Percentiles rank a stretch among this genome's conserved stretches.
Conservation (phyloP, 2,113 vertebrate species). For the Rhynchomys soricoides region DNA sequence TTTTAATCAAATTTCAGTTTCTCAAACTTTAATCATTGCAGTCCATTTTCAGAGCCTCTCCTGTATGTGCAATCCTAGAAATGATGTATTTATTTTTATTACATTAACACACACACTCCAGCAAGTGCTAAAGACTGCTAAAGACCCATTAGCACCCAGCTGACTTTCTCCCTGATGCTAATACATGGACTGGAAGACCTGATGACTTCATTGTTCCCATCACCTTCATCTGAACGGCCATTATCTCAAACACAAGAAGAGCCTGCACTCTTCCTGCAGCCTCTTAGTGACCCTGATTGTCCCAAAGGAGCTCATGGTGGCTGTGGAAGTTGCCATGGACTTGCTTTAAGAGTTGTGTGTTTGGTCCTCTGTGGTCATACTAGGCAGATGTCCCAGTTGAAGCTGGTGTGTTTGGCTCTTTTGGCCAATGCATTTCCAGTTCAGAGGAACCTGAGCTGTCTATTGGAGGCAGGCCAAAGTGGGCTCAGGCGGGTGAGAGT, state of each 20-base stretch:
- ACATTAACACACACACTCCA: neutral
- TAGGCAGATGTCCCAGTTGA: neutral
- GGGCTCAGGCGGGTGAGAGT: neutral
- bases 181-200: neutral
- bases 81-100: neutral
- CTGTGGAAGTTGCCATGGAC: no score
- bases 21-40: neutral
- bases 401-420: neutral
- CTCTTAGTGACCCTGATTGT: neutral
- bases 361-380: neutral
- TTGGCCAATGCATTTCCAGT: neutral
- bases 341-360: neutral
- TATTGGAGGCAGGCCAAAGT: accelerated
- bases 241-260: neutral
- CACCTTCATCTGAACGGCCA: neutral
- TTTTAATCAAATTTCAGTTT: neutral
- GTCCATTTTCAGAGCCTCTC: neutral
- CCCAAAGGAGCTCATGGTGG: neutral
- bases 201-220: neutral
- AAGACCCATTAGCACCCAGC: neutral
- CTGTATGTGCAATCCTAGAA: neutral
- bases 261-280: neutral
- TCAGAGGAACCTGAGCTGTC: neutral
- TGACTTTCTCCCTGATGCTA: neutral
- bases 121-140: neutral